phyloP scores from a whole-genome alignment of 2,888 invertebrate genomes.

The Bruchidius siliquastri region DNA sequence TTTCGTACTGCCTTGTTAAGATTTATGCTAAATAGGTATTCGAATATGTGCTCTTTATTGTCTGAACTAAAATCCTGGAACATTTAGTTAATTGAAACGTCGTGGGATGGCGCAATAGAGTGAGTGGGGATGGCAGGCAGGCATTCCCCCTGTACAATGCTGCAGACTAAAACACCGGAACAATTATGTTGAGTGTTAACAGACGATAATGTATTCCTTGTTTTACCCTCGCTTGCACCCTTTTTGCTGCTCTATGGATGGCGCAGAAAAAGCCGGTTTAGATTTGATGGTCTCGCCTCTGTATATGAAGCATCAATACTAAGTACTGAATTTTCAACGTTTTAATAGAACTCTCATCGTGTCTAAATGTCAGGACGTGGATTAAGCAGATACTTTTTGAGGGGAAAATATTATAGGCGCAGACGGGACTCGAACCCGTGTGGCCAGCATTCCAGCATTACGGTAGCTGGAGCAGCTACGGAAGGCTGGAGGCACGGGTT shows the following conservation, averaged over 20 bases:
- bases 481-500: no score
- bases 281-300: neutral
- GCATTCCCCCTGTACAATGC: neutral
- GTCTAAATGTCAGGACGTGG: no score
- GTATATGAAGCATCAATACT: neutral
- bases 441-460: no score
- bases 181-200: constrained; percentile 51
- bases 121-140: neutral
- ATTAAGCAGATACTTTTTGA: no score
- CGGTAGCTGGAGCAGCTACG: no score
- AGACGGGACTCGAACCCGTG: no score
- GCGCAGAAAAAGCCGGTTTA: neutral
- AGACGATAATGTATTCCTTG: constrained; percentile 48
- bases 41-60: neutral
- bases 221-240: neutral
- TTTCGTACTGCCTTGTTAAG: no score
- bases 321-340: no score
- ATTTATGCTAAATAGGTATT: no score
- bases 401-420: no score
- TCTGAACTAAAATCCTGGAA: constrained; percentile 41
- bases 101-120: constrained; percentile 36
- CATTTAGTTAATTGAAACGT: constrained; percentile 52
- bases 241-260: neutral
- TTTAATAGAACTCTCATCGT: no score
- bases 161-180: constrained; percentile 38